Conservation (phyloP, 2,888 invertebrate genomes). For the Phortica magna region DNA sequence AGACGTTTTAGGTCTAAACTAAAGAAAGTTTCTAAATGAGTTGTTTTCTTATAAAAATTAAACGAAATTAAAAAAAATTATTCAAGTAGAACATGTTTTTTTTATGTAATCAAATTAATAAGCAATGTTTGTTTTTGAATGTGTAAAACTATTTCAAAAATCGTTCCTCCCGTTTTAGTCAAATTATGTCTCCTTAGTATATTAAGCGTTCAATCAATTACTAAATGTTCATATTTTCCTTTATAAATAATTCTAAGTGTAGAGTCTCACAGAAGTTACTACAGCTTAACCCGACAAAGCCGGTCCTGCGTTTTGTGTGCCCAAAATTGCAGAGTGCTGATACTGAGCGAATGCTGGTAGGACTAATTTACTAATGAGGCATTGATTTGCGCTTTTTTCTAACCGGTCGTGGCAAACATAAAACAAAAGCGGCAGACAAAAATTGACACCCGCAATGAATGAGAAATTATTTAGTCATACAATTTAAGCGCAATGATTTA, state of each 20-base stretch:
- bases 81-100: not conserved
- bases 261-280: not conserved
- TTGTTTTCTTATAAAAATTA: not conserved
- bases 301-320: not conserved
- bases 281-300: not conserved
- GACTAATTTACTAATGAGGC: constrained; percentile 74
- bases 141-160: too few relatives aligned
- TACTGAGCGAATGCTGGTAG: constrained; percentile 30
- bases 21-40: not conserved
- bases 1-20: not conserved
- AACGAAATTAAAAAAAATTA: not conserved
- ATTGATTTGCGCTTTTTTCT: constrained; percentile 58
- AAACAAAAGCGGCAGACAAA: not conserved
- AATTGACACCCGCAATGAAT: not conserved
- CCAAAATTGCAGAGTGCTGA: not conserved
- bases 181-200: too few relatives aligned
- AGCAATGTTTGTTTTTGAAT: too few relatives aligned
- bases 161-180: too few relatives aligned
- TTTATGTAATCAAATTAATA: too few relatives aligned
- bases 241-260: too few relatives aligned
- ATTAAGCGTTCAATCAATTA: too few relatives aligned
- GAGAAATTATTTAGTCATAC: constrained; percentile 12
- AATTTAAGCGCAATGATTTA: constrained; percentile 26
- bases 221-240: too few relatives aligned
- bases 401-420: constrained; percentile 42